A percentile compares a stretch with the other conserved stretches of the same genome.
These are phyloP conservation scores for Bombus superbus DNA, from an alignment of 1,140 invertebrate species.

Conservation along the genomic window DNA sequence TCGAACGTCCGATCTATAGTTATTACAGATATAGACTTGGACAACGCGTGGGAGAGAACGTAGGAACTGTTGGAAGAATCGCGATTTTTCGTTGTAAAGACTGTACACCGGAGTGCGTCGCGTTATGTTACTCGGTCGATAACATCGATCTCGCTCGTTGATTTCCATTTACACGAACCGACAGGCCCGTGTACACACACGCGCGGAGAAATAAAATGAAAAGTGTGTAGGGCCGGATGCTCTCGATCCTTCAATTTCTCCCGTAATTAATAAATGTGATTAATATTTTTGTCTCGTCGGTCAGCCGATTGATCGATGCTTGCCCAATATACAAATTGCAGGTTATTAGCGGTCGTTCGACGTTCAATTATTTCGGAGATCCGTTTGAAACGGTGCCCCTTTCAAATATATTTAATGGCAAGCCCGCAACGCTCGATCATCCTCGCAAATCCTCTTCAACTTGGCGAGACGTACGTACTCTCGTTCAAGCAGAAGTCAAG, in stretches of 20 bases:
- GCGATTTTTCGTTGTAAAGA: background rate
- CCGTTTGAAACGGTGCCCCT: conserved; percentile 23
- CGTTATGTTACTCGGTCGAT: conserved; percentile 13
- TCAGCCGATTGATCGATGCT: conserved; percentile 11
- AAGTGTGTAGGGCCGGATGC: background rate
- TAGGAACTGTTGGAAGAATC: conserved; percentile 25
- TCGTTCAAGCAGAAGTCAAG: conserved; percentile 55
- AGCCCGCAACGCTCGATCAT: conserved; percentile 60
- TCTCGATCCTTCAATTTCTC: conserved; percentile 34
- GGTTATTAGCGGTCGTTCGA: conserved; percentile 60
- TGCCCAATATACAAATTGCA: conserved; percentile 5
- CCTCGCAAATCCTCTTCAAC: conserved; percentile 56
- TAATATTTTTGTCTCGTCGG: conserved; percentile 30
- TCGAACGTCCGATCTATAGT: conserved; percentile 75
- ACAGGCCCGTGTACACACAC: background rate
- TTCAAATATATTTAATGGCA: conserved; percentile 63
- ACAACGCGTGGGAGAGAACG: conserved; percentile 17
- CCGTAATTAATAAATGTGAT: conserved; percentile 41
- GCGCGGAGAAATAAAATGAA: background rate
- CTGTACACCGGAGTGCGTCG: background rate
- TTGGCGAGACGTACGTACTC: conserved; percentile 52
- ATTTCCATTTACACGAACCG: conserved; percentile 22
- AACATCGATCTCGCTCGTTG: background rate
- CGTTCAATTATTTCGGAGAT: conserved; percentile 62
- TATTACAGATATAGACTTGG: conserved; percentile 48